These are phyloP conservation scores for Solen grandis DNA, from an alignment of 1,140 invertebrate genomes.

Conservation along the genomic window DNA sequence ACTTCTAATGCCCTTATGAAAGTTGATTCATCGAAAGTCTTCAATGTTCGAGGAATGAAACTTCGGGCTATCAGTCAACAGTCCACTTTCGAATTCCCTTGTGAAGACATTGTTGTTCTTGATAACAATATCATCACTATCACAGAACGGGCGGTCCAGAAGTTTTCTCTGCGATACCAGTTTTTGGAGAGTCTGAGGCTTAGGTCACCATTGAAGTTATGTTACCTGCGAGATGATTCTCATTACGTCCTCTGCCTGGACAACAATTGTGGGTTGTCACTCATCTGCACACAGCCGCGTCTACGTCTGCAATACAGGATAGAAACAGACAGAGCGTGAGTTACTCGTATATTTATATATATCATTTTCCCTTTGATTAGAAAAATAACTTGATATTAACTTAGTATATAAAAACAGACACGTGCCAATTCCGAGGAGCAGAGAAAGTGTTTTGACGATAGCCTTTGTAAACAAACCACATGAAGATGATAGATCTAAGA, in stretches of 20 bases:
- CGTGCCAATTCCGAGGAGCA: too few species aligned
- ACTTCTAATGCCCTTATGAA: constrained; percentile 16
- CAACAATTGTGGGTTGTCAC: constrained; percentile 46
- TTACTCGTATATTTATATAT: background rate
- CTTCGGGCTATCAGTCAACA: constrained; percentile 48
- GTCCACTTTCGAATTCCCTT: constrained; percentile 46
- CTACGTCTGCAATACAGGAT: constrained; percentile 45
- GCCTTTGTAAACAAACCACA: too few species aligned
- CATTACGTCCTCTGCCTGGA: constrained; percentile 31
- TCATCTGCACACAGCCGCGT: constrained; percentile 36
- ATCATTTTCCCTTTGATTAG: too few species aligned
- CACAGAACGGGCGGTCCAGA: constrained; percentile 51
- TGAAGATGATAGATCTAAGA: too few species aligned
- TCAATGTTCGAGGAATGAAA: constrained; percentile 24
- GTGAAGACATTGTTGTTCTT: constrained; percentile 44
- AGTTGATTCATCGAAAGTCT: constrained; percentile 41
- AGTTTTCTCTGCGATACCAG: constrained; percentile 47
- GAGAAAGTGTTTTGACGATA: too few species aligned
- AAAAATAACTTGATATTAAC: too few species aligned
- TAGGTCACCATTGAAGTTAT: constrained; percentile 32
- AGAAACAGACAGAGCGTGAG: constrained; percentile 47
- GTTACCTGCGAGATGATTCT: constrained; percentile 36
- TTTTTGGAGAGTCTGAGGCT: constrained; percentile 42
- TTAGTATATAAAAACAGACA: too few species aligned
- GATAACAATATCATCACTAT: constrained; percentile 45